A percentile compares a stretch with the other conserved stretches of the same genome.
phyloP scores from a whole-genome alignment of 2,888 invertebrate genomes.

The Petrolisthes cinctipes region DNA sequence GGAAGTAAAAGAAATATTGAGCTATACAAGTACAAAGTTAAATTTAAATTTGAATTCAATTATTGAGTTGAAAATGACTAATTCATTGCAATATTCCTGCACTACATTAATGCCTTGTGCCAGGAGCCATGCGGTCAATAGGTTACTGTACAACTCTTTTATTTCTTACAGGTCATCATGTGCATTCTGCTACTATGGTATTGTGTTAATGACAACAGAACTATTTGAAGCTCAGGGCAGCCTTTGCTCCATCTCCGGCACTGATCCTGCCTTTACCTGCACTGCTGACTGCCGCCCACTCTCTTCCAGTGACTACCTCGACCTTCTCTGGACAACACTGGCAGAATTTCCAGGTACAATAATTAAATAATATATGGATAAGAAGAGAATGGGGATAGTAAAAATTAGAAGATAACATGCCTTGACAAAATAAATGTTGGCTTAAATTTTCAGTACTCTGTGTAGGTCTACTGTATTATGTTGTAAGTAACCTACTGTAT shows the following conservation, averaged over 20 bases:
- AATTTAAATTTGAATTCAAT: no score
- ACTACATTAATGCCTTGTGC: no score
- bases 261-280: slow-evolving; percentile 67
- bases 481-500: no score
- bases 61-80: no score
- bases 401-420: no score
- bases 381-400: no score
- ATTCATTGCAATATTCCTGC: no score
- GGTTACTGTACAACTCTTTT: no score
- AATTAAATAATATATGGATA: not conserved
- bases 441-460: not conserved
- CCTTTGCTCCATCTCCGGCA: slow-evolving; percentile 51
- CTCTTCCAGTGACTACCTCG: slow-evolving; percentile 89
- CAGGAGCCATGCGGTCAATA: no score
- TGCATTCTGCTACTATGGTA: slow-evolving; percentile 94
- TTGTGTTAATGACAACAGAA: slow-evolving; percentile 94
- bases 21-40: no score
- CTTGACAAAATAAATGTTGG: no score
- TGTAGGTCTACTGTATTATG: not conserved
- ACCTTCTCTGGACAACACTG: slow-evolving; percentile 91
- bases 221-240: slow-evolving; percentile 78
- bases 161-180: slow-evolving; percentile 81
- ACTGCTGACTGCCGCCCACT: slow-evolving; percentile 73
- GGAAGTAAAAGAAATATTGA: no score
- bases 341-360: slow-evolving; percentile 91